phyloP scores from a whole-genome alignment of 64 coral and sea anemone genomes.

The Platygyra sinensis region DNA sequence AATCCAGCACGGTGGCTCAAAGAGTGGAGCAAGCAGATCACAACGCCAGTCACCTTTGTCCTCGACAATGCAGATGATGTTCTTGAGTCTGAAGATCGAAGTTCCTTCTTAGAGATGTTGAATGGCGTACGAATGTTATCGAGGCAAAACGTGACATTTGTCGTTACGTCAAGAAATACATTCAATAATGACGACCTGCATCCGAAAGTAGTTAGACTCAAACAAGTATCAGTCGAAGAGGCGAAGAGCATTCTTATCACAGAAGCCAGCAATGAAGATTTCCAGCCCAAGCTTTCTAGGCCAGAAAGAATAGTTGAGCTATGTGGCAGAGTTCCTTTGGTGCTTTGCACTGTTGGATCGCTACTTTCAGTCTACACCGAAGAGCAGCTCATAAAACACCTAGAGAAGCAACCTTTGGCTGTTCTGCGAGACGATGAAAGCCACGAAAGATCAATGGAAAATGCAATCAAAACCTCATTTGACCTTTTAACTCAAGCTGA shows the following conservation, averaged over 20 bases:
- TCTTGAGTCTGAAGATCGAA: conserved; percentile 19
- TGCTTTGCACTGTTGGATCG: conserved; percentile 52
- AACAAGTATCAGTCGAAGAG: neutral
- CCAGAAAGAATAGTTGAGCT: conserved; percentile 35
- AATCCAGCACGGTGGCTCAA: conserved; percentile 13
- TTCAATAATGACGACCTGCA: neutral
- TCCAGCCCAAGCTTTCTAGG: neutral
- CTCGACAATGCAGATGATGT: conserved; percentile 51
- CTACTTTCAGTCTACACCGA: conserved; percentile 17
- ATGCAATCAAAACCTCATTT: conserved; percentile 47
- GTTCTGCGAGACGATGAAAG: neutral
- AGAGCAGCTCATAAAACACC: neutral
- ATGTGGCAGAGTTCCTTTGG: conserved; percentile 51
- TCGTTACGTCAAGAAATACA: conserved; percentile 45
- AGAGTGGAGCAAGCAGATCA: conserved; percentile 41
- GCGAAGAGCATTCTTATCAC: neutral
- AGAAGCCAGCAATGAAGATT: neutral
- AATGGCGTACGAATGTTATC: conserved; percentile 22
- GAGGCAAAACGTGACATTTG: conserved; percentile 25
- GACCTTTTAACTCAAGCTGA: neutral
- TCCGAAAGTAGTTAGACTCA: neutral
- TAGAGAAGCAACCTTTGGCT: conserved; percentile 32
- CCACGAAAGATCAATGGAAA: neutral
- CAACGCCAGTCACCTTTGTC: conserved; percentile 21
- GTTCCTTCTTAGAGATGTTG: conserved; percentile 29